A percentile compares a stretch with the other conserved stretches of the same genome.
Conservation (phyloP, 2,797 vertebrate species). For the Helarctos malayanus region DNA sequence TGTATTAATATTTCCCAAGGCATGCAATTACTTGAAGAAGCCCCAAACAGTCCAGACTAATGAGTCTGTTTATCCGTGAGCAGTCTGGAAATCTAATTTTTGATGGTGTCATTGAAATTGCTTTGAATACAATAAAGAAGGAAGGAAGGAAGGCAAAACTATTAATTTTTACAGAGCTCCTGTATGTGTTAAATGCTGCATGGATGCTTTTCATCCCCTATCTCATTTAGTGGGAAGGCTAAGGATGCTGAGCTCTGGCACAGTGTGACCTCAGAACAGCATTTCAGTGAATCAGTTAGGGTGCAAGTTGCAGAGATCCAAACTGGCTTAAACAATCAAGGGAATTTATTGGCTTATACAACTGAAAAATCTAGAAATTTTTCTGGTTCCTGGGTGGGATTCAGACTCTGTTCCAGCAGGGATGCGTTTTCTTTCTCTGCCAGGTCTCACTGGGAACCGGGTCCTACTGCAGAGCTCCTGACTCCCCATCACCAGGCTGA, state of each 20-base stretch:
- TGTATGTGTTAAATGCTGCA: not conserved
- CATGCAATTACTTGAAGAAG: slow-evolving; percentile 56
- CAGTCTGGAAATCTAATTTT: slow-evolving; percentile 67
- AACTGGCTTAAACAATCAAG: not conserved
- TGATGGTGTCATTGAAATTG: not conserved
- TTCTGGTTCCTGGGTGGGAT: not conserved
- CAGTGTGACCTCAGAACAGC: not conserved
- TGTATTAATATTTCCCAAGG: slow-evolving; percentile 60
- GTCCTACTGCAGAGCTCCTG: no score
- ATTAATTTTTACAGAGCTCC: not conserved
- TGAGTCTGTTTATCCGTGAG: not conserved
- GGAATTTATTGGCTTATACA: not conserved
- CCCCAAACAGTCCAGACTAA: slow-evolving; percentile 34
- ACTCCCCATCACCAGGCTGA: not conserved
- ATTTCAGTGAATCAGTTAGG: not conserved
- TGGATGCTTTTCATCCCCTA: not conserved
- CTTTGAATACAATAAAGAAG: slow-evolving; percentile 13
- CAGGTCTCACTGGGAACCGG: fast-evolving
- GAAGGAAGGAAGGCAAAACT: not conserved
- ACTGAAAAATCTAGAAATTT: not conserved
- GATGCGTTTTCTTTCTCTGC: not conserved
- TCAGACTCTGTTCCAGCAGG: not conserved
- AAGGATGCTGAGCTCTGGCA: not conserved
- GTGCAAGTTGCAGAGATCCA: not conserved
- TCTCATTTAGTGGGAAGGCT: not conserved